These are phyloP conservation scores for Tetraneura akinire DNA, from an alignment of 1,140 invertebrate species.

Conservation along the genomic window DNA sequence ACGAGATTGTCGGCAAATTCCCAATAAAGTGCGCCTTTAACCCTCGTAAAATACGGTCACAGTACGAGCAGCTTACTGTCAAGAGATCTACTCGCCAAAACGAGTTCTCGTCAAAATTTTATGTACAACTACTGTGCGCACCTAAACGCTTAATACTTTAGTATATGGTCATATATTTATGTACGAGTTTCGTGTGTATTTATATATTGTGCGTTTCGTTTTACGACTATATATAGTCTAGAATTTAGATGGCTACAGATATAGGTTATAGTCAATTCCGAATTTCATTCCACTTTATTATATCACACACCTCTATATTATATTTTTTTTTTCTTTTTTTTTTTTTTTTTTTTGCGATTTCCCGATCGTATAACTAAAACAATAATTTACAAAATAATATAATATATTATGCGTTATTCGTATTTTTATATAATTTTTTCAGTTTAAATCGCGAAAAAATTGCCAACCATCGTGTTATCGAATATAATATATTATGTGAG, in stretches of 20 bases:
- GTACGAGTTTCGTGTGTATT: background rate
- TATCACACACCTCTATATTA: too few species aligned
- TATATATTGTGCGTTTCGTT: background rate
- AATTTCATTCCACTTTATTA: background rate
- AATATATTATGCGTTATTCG: background rate
- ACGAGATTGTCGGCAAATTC: background rate
- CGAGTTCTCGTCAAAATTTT: slow-evolving; percentile 22
- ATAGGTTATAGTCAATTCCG: slow-evolving; percentile 15
- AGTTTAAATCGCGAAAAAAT: too few species aligned
- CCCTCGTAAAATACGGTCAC: slow-evolving; percentile 27
- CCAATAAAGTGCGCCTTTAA: slow-evolving; percentile 30
- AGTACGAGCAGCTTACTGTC: slow-evolving; percentile 25
- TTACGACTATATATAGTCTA: slow-evolving; percentile 22
- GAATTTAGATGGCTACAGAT: background rate
- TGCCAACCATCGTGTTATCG: too few species aligned
- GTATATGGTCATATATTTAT: slow-evolving; percentile 1
- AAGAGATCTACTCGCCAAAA: background rate
- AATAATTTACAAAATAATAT: too few species aligned
- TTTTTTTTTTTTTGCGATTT: slow-evolving; percentile 8
- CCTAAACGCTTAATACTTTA: slow-evolving; percentile 38
- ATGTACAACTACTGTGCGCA: background rate
- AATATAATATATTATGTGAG: too few species aligned
- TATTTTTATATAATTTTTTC: background rate
- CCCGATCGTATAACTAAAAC: background rate
- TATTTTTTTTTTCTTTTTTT: too few species aligned